These are phyloP conservation scores for Perca flavescens DNA, from an alignment of 2,113 vertebrate genomes.

Conservation along the genomic window DNA sequence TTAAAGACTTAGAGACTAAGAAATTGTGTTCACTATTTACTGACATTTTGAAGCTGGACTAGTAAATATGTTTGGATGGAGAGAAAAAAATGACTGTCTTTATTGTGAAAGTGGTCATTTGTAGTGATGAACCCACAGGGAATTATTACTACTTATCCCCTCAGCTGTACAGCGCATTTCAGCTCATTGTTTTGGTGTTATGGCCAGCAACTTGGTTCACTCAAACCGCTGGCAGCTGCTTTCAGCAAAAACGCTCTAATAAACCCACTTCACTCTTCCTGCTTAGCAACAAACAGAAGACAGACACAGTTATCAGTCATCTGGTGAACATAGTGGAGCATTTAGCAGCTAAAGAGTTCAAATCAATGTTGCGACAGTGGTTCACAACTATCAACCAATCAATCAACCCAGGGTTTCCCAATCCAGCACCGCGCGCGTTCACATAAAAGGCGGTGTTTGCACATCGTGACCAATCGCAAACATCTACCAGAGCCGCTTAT, in stretches of 20 bases:
- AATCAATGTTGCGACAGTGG: no score
- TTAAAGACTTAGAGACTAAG: neutral
- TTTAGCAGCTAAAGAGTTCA: no score
- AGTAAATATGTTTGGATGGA: neutral
- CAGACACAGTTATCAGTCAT: no score
- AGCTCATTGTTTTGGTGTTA: constrained; percentile 24
- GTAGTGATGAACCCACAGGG: neutral
- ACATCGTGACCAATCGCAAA: no score
- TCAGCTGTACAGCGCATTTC: neutral
- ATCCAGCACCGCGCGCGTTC: no score
- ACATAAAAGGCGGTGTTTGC: no score
- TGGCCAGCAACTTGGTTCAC: neutral
- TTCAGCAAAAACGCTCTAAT: neutral
- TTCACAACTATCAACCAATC: no score
- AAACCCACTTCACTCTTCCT: neutral
- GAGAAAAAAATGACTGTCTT: neutral
- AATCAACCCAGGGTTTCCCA: no score
- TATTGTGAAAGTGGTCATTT: neutral
- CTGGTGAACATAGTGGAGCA: no score
- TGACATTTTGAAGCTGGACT: constrained; percentile 1
- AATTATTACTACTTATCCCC: neutral
- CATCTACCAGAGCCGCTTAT: no score
- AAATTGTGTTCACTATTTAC: neutral
- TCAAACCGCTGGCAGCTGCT: neutral
- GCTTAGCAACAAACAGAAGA: neutral